Evolutionary conservation across 1,140 invertebrate species (phyloP), one percentile per base, ranked within the genome.

Genomic region (Matsumurasca onukii): DNA sequence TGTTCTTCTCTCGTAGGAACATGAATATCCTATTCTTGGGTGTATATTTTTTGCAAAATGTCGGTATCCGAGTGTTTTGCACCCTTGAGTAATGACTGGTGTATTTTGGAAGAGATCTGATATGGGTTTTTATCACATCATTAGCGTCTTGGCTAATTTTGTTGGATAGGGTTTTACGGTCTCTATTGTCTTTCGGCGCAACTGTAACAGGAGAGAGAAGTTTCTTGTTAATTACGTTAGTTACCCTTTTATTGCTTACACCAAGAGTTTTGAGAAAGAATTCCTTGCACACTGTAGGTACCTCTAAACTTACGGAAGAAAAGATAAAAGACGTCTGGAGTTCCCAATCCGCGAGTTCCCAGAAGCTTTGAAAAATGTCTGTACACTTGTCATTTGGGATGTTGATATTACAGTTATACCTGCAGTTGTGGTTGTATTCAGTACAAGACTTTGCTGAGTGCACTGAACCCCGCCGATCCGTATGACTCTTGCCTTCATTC

Each of bases 191-290:
- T 25, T 27, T 65, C 17, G 31, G 63, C 1, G 63, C 2, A 9
- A 65, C 13, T 17, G 1, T 17, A n/a, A 9, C 24, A 12, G 12
- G 20, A 9, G 17, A 15, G 2, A 24, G 3, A 61, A 29, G 3
- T 29, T 24, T 31, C 9, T 27, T 2, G 13, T 65, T 65, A 25
- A 65, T 12, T 22, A 65, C 34, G 25, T 65, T 20, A 20, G 27
- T 27, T 20, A 24, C 1, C 13, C 63, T 31, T 48, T 48, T 31
- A 48, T 48, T 24, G 20, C 20, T 30, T 48, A 65, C 31, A 25
- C 25, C 39, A 65, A 65, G 63, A 3, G 63, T 65, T 65, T 65
- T 65, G 1, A 65, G 20, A 65, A 24, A 48, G 24, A 65, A 13
- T 22, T 1, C 39, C 49, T 52, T 31, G 9, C 17, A 2, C 15